Percentiles rank a stretch among this genome's conserved stretches.
Evolutionary conservation across 2,797 vertebrate species (phyloP).

Genomic region (Helostoma temminkii): DNA sequence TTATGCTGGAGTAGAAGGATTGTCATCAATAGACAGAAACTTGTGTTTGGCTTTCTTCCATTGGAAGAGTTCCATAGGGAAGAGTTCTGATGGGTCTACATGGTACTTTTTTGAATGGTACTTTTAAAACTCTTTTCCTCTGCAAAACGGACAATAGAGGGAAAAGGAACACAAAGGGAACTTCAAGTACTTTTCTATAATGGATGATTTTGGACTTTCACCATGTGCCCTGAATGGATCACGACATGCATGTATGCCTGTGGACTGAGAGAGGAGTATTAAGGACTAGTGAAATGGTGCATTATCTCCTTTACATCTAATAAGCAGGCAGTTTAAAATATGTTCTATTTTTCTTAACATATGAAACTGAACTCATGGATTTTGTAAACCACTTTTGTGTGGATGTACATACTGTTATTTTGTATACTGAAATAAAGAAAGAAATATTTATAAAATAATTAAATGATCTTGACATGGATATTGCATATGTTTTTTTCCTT

Average conservation of each 20-base stretch:
- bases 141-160: constrained; percentile 62
- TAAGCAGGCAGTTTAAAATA: constrained; percentile 72
- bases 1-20: constrained; percentile 68
- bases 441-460: constrained; percentile 97
- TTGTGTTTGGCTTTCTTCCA: constrained; percentile 63
- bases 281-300: constrained; percentile 73
- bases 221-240: constrained; percentile 66
- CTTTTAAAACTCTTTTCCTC: constrained; percentile 54
- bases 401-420: constrained; percentile 96
- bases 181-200: constrained; percentile 75
- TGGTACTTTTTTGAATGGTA: constrained; percentile 69
- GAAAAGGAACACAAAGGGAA: constrained; percentile 81
- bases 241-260: constrained; percentile 71
- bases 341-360: constrained; percentile 79
- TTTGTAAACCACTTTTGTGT: constrained; percentile 92
- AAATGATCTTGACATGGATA: constrained; percentile 70
- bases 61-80: constrained; percentile 57
- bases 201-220: constrained; percentile 67
- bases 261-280: constrained; percentile 69
- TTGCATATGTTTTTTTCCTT: constrained; percentile 34
- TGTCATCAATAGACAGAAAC: constrained; percentile 50
- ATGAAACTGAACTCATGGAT: constrained; percentile 78
- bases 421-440: constrained; percentile 92
- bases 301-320: constrained; percentile 76
- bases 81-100: constrained; percentile 64